Percentiles rank a stretch among this genome's conserved stretches.
Conservation (phyloP, 2,797 vertebrate genomes). For the Molossus molossus region DNA sequence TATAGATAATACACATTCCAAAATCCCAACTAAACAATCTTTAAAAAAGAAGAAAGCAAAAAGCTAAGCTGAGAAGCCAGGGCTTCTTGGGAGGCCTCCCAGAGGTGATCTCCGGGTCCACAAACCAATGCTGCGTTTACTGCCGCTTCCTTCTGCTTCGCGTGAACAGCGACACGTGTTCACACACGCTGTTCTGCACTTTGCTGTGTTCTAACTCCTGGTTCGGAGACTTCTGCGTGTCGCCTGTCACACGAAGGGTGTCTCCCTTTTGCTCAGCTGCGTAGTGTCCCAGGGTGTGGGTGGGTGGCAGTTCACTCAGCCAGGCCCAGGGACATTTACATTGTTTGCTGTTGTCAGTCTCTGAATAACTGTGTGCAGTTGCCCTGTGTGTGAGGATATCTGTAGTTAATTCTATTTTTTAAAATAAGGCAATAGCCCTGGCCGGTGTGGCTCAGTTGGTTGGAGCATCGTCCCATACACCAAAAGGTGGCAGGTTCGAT, state of each 20-base stretch:
- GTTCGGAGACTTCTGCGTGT: fast-evolving
- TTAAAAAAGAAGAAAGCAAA: not conserved
- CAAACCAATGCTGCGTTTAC: not conserved
- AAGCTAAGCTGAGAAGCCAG: too few species aligned
- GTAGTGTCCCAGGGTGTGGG: not conserved
- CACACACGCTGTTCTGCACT: not conserved
- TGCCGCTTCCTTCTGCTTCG: not conserved
- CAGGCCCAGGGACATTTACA: not conserved
- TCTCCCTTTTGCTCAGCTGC: not conserved
- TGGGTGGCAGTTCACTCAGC: fast-evolving
- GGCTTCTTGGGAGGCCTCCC: not conserved
- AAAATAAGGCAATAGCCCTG: not conserved
- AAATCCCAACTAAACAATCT: not conserved
- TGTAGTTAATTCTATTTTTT: not conserved
- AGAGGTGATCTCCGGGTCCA: not conserved
- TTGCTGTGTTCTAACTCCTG: not conserved
- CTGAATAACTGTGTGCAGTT: not conserved
- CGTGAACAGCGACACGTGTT: not conserved
- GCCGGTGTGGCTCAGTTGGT: not conserved
- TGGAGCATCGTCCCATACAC: not conserved
- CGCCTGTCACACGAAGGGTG: fast-evolving
- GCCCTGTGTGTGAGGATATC: not conserved
- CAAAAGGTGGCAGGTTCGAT: not conserved
- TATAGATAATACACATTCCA: not conserved
- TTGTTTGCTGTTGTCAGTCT: not conserved